phyloP scores from a whole-genome alignment of 2,113 vertebrate species.

The Harpagus bidentatus region DNA sequence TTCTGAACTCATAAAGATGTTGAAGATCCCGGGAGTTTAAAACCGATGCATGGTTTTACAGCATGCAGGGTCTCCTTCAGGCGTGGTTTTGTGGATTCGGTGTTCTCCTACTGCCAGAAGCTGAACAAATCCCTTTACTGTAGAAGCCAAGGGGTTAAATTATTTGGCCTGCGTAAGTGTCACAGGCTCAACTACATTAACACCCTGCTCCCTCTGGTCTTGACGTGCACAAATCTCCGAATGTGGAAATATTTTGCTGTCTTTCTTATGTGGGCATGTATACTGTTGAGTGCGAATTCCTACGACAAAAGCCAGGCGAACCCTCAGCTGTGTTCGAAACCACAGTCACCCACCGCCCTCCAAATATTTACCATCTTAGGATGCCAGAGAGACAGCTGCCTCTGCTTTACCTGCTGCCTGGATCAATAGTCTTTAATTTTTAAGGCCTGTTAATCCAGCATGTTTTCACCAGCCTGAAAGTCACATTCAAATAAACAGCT shows the following conservation, averaged over 20 bases:
- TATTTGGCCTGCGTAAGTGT: not conserved
- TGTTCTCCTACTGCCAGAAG: not conserved
- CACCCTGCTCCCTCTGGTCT: not conserved
- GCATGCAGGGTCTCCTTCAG: rapidly evolving
- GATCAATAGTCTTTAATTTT: not conserved
- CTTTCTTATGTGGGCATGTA: not conserved
- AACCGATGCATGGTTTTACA: rapidly evolving
- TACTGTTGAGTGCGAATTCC: not conserved
- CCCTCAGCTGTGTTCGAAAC: not conserved
- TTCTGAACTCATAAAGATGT: too few species aligned
- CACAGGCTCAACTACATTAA: not conserved
- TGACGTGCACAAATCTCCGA: not conserved
- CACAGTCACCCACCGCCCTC: not conserved
- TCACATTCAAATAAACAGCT: constrained; percentile 42
- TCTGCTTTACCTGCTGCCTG: not conserved
- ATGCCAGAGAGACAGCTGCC: not conserved
- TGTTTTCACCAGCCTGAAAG: constrained; percentile 26
- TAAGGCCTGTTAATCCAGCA: not conserved
- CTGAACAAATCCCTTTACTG: not conserved
- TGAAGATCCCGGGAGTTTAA: not conserved
- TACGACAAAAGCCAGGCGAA: not conserved
- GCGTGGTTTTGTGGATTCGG: rapidly evolving
- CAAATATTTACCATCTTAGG: not conserved
- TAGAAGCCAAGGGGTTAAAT: not conserved
- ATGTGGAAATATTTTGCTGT: not conserved